Evolutionary conservation across 2,113 vertebrate genomes (phyloP).

Genomic region (Laticauda colubrina): DNA sequence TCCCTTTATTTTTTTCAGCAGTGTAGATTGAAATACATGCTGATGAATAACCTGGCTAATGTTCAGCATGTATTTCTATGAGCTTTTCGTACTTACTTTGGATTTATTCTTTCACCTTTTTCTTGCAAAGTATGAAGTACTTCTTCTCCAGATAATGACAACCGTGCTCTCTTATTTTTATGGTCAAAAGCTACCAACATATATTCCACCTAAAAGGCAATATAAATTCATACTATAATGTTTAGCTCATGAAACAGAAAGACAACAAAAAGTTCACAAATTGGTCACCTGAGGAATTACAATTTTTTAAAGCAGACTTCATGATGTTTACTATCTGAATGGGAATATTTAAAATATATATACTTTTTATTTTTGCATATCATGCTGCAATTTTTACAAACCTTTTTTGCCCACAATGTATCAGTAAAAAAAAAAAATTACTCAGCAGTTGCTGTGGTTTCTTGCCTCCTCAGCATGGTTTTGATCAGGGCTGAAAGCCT

Average conservation of each 20-base stretch:
- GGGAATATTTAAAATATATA: neutral
- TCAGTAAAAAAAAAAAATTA: neutral
- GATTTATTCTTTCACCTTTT: conserved; percentile 90
- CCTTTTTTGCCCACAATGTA: neutral
- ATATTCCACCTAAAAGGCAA: conserved; percentile 86
- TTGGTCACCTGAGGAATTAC: neutral
- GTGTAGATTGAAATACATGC: neutral
- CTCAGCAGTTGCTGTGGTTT: neutral
- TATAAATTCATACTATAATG: conserved; percentile 32
- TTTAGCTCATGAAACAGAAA: neutral
- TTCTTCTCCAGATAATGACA: conserved; percentile 80
- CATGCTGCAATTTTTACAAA: neutral
- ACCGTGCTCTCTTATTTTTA: conserved; percentile 82
- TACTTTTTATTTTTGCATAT: neutral
- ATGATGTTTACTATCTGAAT: neutral
- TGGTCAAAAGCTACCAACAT: conserved; percentile 93
- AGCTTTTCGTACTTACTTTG: conserved; percentile 82
- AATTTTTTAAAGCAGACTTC: neutral
- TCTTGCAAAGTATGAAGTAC: conserved; percentile 90
- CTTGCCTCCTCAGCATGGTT: neutral
- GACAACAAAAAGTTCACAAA: neutral
- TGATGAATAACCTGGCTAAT: neutral
- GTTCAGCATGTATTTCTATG: neutral
- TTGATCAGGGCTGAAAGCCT: neutral
- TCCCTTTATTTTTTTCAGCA: too few relatives aligned